Percentiles rank a stretch among this genome's conserved stretches.
Conservation (phyloP, 2,888 invertebrate species). For the Elysia crispata region DNA sequence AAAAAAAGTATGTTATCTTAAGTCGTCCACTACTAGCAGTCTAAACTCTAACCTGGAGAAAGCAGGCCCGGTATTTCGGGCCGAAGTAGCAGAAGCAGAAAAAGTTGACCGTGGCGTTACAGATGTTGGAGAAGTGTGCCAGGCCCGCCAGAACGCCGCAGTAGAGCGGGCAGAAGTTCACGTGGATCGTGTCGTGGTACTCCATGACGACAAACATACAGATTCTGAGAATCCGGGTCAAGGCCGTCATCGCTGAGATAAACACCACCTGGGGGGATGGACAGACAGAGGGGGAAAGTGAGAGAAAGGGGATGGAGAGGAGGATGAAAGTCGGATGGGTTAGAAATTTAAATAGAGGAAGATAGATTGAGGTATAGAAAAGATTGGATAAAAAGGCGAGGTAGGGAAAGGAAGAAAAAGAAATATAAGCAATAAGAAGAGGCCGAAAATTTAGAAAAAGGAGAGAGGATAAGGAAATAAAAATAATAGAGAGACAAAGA, state of each 20-base stretch:
- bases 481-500: not conserved
- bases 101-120: slow-evolving; percentile 21
- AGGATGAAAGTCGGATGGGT: too few relatives aligned
- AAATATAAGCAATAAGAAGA: not conserved
- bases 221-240: not conserved
- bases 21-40: not conserved
- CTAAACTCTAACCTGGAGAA: not conserved
- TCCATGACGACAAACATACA: not conserved
- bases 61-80: not conserved
- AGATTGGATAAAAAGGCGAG: too few relatives aligned
- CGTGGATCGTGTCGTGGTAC: slow-evolving; percentile 1
- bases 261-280: slow-evolving; percentile 13
- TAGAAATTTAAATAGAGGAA: not conserved
- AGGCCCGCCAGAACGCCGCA: not conserved
- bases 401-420: not conserved
- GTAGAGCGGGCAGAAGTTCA: slow-evolving; percentile 6
- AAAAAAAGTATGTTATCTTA: not conserved
- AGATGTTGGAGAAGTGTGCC: slow-evolving; percentile 4
- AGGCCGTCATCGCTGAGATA: not conserved
- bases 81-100: slow-evolving; percentile 24
- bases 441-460: not conserved
- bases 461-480: not conserved
- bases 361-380: not conserved
- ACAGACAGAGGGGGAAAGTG: not conserved
- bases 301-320: not conserved